A percentile compares a stretch with the other conserved stretches of the same genome.
phyloP scores from a whole-genome alignment of 2,888 invertebrate genomes.

The Linnaemya vulpina region DNA sequence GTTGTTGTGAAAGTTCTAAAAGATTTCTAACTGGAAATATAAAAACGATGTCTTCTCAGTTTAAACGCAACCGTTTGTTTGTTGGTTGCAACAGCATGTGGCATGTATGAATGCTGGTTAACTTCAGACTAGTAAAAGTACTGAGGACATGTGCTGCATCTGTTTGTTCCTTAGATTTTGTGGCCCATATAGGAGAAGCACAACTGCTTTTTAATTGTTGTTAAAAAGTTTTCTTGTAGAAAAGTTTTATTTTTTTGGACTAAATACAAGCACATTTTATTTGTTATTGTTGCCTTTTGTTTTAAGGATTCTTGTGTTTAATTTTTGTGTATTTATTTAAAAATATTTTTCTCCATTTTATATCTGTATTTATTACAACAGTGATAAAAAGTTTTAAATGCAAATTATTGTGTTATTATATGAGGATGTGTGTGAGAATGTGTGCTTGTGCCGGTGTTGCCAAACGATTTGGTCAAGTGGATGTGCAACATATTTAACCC shows the following conservation, averaged over 20 bases:
- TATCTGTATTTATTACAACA: slow-evolving; percentile 52
- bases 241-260: slow-evolving; percentile 35
- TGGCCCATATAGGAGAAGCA: slow-evolving; percentile 60
- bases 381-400: slow-evolving; percentile 62
- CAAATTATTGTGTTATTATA: slow-evolving; percentile 49
- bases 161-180: slow-evolving; percentile 36
- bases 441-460: not conserved
- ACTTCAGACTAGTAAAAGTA: slow-evolving; percentile 44
- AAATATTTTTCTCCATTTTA: not conserved
- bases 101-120: not conserved
- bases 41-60: no score
- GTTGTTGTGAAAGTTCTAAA: no score
- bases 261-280: slow-evolving; percentile 12
- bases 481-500: no score
- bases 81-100: slow-evolving; percentile 9
- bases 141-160: slow-evolving; percentile 36
- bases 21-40: no score
- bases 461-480: no score
- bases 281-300: slow-evolving; percentile 33
- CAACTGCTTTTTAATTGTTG: slow-evolving; percentile 68
- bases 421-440: not conserved
- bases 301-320: slow-evolving; percentile 47
- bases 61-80: not conserved
- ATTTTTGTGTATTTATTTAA: slow-evolving; percentile 39
- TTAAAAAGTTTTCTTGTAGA: slow-evolving; percentile 61